Percentiles rank a stretch among this genome's conserved stretches.
These are phyloP conservation scores for Heterotis niloticus DNA, from an alignment of 2,113 vertebrate genomes.

Conservation along the genomic window DNA sequence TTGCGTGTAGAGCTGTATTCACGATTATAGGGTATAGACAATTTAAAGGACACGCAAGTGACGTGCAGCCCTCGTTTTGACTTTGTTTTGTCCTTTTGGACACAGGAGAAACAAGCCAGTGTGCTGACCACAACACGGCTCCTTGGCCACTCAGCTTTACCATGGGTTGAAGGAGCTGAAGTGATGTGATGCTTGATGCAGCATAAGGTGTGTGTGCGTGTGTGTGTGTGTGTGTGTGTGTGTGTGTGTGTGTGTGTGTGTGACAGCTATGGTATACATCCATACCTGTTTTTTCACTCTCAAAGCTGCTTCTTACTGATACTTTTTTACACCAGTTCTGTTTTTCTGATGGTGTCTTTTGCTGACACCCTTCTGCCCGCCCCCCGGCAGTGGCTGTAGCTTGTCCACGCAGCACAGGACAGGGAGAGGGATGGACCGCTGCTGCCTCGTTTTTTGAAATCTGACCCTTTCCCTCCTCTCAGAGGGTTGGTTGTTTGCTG, in stretches of 20 bases:
- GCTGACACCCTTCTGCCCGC: too few species aligned
- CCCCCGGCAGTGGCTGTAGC: background rate
- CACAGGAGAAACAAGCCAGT: too few species aligned
- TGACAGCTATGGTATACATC: background rate
- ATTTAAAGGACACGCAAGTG: too few species aligned
- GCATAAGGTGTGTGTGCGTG: too few species aligned
- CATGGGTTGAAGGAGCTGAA: too few species aligned
- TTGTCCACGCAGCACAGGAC: slow-evolving; percentile 38
- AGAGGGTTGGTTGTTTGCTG: background rate
- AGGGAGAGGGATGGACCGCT: slow-evolving; percentile 32
- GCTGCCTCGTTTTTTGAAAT: slow-evolving; percentile 23
- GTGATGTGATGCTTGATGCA: too few species aligned
- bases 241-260: too few species aligned
- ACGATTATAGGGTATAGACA: too few species aligned
- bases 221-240: too few species aligned
- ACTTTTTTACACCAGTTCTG: background rate
- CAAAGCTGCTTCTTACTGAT: background rate
- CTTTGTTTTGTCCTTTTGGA: background rate
- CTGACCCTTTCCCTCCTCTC: slow-evolving; percentile 13
- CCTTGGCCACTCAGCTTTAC: too few species aligned
- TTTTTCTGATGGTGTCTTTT: slow-evolving; percentile 1
- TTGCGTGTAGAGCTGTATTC: background rate
- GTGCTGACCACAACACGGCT: too few species aligned
- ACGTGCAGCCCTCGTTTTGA: background rate
- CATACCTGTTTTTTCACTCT: background rate